Percentiles rank a stretch among this genome's conserved stretches.
Evolutionary conservation across 1,140 invertebrate species (phyloP).

Genomic region (Panagrolaimus sp.): DNA sequence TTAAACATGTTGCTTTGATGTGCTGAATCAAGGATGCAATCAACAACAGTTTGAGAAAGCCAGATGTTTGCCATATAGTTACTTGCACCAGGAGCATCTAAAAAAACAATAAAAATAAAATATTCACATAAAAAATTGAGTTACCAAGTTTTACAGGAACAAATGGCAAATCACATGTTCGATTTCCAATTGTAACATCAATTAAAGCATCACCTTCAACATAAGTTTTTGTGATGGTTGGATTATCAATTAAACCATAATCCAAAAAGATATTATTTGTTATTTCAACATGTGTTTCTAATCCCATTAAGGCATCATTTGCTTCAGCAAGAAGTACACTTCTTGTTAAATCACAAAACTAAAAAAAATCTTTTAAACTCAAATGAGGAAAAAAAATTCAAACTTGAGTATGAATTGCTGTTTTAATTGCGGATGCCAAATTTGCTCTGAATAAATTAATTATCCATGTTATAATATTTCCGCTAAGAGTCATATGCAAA

Average conservation of each 20-base stretch:
- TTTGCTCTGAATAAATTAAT: slow-evolving; percentile 46
- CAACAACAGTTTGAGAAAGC: slow-evolving; percentile 21
- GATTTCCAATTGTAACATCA: slow-evolving; percentile 35
- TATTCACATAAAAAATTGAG: not conserved
- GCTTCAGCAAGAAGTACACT: slow-evolving; percentile 40
- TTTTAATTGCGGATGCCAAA: slow-evolving; percentile 33
- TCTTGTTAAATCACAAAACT: slow-evolving; percentile 42
- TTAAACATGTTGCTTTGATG: slow-evolving; percentile 27
- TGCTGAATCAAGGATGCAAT: slow-evolving; percentile 23
- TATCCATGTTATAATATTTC: slow-evolving; percentile 51
- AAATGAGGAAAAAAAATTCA: slow-evolving; percentile 4
- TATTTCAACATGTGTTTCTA: slow-evolving; percentile 42
- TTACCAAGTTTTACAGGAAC: slow-evolving; percentile 15
- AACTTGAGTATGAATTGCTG: slow-evolving; percentile 48
- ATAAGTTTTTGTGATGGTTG: slow-evolving; percentile 31
- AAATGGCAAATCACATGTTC: slow-evolving; percentile 28
- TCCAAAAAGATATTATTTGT: slow-evolving; percentile 42
- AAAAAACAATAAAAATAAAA: slow-evolving; percentile 1
- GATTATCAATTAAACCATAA: slow-evolving; percentile 43
- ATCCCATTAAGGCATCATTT: slow-evolving; percentile 38
- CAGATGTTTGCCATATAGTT: slow-evolving; percentile 31
- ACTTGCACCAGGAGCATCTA: not conserved
- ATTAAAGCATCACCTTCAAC: slow-evolving; percentile 28
- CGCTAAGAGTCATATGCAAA: slow-evolving; percentile 41
- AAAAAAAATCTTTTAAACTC: slow-evolving; percentile 4